Percentiles rank a stretch among this genome's conserved stretches.
phyloP scores from a whole-genome alignment of 2,797 vertebrate genomes.

The Lepus oiostolus region DNA sequence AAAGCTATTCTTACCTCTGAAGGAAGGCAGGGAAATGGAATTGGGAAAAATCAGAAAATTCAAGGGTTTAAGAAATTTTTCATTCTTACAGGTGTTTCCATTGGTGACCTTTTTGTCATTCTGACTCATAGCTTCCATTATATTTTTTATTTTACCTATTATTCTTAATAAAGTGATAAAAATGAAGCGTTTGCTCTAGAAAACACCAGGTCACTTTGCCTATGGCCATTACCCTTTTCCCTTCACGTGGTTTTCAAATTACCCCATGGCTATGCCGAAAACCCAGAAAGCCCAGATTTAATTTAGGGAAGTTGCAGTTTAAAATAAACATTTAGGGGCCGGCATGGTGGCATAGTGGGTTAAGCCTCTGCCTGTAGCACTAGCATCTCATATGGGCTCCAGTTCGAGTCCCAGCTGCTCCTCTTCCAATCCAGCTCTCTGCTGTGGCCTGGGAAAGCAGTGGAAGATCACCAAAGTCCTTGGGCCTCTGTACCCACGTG shows the following conservation, averaged over 20 bases:
- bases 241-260: neutral
- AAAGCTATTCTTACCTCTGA: neutral
- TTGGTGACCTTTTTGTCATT: neutral
- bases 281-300: neutral
- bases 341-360: no score
- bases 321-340: neutral
- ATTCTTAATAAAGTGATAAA: conserved; percentile 7
- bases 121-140: conserved; percentile 2
- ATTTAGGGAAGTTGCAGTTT: neutral
- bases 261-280: neutral
- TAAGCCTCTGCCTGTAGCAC: no score
- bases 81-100: neutral
- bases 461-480: no score
- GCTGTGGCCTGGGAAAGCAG: no score
- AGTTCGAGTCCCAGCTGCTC: no score
- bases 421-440: no score
- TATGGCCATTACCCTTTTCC: neutral
- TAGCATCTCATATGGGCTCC: no score
- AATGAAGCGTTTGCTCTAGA: neutral
- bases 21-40: neutral
- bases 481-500: no score
- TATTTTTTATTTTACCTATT: conserved; percentile 16
- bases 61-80: conserved; percentile 32
- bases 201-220: neutral
- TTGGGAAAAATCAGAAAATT: conserved; percentile 5